phyloP scores from a whole-genome alignment of 2,888 invertebrate genomes.

The Cataglyphis altisquamis region DNA sequence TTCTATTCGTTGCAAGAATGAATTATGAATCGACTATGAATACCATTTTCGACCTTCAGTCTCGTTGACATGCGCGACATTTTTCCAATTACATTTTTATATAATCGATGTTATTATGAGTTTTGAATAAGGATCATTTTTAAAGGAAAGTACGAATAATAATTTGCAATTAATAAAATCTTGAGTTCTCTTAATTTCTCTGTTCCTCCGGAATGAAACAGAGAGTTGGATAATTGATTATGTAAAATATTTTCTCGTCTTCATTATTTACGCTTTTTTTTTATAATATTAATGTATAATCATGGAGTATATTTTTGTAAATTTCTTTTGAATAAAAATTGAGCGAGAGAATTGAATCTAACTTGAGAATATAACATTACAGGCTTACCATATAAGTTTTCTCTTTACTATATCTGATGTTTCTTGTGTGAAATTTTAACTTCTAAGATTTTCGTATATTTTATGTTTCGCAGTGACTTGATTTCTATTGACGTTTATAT shows the following conservation, averaged over 20 bases:
- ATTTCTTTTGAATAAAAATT: background rate
- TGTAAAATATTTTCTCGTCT: background rate
- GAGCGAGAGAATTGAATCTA: background rate
- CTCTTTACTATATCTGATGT: background rate
- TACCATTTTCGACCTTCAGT: conserved; percentile 1
- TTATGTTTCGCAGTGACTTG: background rate
- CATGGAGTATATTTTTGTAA: background rate
- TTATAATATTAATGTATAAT: background rate
- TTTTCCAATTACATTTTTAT: conserved; percentile 28
- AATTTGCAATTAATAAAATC: background rate
- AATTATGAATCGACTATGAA: conserved; percentile 40
- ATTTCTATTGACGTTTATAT: background rate
- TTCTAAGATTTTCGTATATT: background rate
- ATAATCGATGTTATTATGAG: background rate
- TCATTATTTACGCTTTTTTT: background rate
- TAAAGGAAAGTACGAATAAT: background rate
- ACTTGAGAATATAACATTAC: background rate
- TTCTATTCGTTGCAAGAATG: conserved; percentile 17
- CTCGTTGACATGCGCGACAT: background rate
- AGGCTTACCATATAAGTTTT: background rate
- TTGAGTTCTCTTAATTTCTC: background rate
- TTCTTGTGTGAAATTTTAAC: background rate
- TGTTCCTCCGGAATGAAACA: background rate
- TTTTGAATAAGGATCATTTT: background rate
- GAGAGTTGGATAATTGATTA: background rate